Percentiles rank a stretch among this genome's conserved stretches.
Evolutionary conservation across 2,113 vertebrate species (phyloP).

Genomic region (Anarrhichthys ocellatus): DNA sequence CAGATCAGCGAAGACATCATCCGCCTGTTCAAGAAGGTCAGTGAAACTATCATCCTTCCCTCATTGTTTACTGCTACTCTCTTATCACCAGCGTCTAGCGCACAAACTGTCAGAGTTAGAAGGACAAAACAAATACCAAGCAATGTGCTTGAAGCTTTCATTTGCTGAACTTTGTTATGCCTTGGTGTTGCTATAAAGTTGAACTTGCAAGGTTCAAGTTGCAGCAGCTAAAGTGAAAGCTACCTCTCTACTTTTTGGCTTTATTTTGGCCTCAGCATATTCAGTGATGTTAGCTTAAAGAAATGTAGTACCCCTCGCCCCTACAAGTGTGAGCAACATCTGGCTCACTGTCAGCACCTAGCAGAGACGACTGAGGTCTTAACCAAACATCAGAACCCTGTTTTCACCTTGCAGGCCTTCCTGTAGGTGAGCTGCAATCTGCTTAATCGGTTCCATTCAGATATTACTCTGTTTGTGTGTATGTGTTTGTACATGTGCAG

Average conservation of each 20-base stretch:
- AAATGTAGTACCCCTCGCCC: not conserved
- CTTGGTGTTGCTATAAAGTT: not conserved
- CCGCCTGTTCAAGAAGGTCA: constrained; percentile 98
- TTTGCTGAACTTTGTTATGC: not conserved
- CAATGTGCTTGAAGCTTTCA: not conserved
- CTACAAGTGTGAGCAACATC: constrained; percentile 40
- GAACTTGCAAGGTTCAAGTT: not conserved
- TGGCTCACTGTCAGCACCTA: constrained; percentile 80
- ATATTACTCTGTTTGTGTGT: constrained; percentile 4
- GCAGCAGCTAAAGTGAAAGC: not conserved
- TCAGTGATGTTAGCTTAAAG: not conserved
- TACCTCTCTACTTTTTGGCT: not conserved
- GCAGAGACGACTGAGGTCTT: constrained; percentile 79
- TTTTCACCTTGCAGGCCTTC: constrained; percentile 80
- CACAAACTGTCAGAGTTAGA: not conserved
- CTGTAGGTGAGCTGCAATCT: constrained; percentile 66
- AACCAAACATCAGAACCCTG: constrained; percentile 76
- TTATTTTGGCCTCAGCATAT: not conserved
- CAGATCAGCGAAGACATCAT: constrained; percentile 98
- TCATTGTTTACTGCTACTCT: not conserved
- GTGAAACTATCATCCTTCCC: constrained; percentile 18
- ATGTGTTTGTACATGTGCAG: constrained; percentile 1
- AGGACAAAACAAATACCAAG: not conserved
- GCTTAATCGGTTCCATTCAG: constrained; percentile 43
- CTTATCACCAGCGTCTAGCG: not conserved